phyloP scores from a whole-genome alignment of 2,888 invertebrate species.

The Hybos culiciformis region DNA sequence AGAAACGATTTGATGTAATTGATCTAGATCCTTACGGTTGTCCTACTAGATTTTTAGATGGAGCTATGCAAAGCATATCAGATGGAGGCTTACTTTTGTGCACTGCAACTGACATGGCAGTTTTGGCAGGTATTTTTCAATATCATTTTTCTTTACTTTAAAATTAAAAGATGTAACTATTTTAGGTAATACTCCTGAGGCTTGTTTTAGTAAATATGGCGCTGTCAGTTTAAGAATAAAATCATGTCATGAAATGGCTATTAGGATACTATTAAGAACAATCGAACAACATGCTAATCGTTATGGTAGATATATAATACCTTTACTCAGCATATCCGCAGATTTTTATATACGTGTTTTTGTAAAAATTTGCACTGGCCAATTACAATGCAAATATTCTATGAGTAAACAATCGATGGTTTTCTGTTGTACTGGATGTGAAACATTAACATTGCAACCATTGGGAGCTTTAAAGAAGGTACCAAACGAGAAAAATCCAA shows the following conservation, averaged over 20 bases:
- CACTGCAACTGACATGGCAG: slow-evolving; percentile 84
- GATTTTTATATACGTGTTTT: slow-evolving; percentile 96
- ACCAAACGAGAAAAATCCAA: slow-evolving; percentile 43
- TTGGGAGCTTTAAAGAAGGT: slow-evolving; percentile 51
- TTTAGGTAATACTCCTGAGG: slow-evolving; percentile 87
- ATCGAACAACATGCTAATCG: slow-evolving; percentile 87
- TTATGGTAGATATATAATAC: slow-evolving; percentile 84
- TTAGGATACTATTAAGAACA: slow-evolving; percentile 82
- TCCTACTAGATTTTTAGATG: slow-evolving; percentile 81
- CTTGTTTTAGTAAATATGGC: slow-evolving; percentile 89
- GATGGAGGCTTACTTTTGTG: slow-evolving; percentile 81
- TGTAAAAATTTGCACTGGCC: slow-evolving; percentile 68
- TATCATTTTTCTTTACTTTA: neutral
- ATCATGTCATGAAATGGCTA: slow-evolving; percentile 90
- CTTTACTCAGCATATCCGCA: slow-evolving; percentile 77
- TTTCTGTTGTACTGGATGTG: slow-evolving; percentile 85
- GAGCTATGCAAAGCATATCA: slow-evolving; percentile 66
- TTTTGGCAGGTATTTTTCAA: too few relatives aligned
- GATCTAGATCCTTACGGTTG: slow-evolving; percentile 98
- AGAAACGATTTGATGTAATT: slow-evolving; percentile 68
- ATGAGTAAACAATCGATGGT: slow-evolving; percentile 77
- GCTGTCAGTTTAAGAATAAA: slow-evolving; percentile 72
- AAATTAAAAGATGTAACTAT: slow-evolving; percentile 73
- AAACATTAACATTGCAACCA: slow-evolving; percentile 61
- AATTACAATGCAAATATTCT: slow-evolving; percentile 71